Evolutionary conservation across 2,797 vertebrate species (phyloP).

Genomic region (Sebastolobus altivelis): DNA sequence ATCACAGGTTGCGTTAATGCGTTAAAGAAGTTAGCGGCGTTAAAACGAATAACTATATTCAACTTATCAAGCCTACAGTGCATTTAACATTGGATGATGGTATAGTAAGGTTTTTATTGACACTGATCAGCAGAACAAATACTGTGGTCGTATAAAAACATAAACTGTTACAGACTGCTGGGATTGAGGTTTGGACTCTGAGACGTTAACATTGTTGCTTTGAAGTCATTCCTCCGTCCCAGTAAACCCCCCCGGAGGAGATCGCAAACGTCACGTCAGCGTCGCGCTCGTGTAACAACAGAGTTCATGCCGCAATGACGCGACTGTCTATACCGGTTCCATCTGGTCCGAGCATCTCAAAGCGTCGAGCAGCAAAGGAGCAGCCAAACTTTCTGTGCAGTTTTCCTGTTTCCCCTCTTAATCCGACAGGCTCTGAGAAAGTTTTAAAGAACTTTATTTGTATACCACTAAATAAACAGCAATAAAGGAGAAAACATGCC

Average conservation of each 20-base stretch:
- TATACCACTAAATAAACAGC: not conserved
- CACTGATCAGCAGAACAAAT: not conserved
- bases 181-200: not conserved
- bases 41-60: no score
- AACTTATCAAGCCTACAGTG: not conserved
- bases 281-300: not conserved
- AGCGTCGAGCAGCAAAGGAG: not conserved
- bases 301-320: not conserved
- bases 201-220: not conserved
- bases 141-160: not conserved
- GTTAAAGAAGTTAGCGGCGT: no score
- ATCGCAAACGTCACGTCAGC: not conserved
- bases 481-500: not conserved
- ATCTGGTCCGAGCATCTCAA: not conserved
- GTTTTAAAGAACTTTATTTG: not conserved
- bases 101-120: not conserved
- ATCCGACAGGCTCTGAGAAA: not conserved
- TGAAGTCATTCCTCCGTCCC: not conserved
- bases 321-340: not conserved
- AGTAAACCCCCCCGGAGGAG: not conserved
- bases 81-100: not conserved
- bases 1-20: no score
- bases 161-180: not conserved
- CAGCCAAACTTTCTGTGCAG: not conserved
- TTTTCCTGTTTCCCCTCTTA: not conserved